Evolutionary conservation across 1,140 invertebrate genomes (phyloP).

Genomic region (Sweltsa coloradensis): DNA sequence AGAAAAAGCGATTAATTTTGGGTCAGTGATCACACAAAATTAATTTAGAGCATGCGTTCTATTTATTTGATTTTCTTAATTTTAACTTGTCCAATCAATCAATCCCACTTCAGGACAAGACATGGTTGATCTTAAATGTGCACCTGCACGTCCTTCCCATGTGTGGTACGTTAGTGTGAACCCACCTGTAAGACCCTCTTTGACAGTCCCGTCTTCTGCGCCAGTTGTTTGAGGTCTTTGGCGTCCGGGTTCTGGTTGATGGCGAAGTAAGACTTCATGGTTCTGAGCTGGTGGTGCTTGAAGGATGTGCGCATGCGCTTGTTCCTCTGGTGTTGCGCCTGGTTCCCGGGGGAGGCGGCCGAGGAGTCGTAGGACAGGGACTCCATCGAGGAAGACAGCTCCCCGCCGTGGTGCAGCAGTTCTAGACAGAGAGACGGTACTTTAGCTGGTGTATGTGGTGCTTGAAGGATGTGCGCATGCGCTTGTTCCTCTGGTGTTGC

Average conservation of each 20-base stretch:
- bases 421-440: conserved; percentile 44
- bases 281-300: conserved; percentile 92
- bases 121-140: no score
- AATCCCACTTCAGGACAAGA: no score
- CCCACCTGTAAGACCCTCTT: conserved; percentile 90
- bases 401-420: conserved; percentile 56
- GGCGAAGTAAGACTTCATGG: conserved; percentile 95
- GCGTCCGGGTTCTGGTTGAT: conserved; percentile 97
- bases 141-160: no score
- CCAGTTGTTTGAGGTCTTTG: conserved; percentile 88
- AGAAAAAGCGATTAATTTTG: no score
- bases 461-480: conserved; percentile 93
- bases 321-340: conserved; percentile 48
- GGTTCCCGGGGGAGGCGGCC: conserved; percentile 53
- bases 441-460: conserved; percentile 92
- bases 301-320: conserved; percentile 94
- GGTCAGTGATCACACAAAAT: no score
- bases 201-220: conserved; percentile 92
- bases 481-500: conserved; percentile 58
- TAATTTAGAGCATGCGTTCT: no score
- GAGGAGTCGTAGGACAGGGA: conserved; percentile 59
- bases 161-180: no score
- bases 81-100: no score
- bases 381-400: conserved; percentile 64
- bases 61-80: no score